Conservation (phyloP, 92 coral and sea anemone genomes). For the Virgularia gustaviana region DNA sequence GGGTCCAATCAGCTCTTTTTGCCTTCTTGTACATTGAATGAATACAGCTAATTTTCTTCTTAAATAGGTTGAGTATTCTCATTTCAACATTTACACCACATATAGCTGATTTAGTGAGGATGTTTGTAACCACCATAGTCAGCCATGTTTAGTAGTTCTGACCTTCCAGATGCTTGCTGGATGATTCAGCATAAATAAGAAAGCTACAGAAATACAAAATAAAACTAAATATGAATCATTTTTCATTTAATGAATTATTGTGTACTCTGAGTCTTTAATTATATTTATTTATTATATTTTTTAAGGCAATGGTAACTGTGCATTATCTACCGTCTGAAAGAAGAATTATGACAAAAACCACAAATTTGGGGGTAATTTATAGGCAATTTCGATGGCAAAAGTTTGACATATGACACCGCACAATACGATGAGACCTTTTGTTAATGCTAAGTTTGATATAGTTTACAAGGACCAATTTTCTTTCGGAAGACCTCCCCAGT, state of each 20-base stretch:
- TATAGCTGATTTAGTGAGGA: conserved; percentile 46
- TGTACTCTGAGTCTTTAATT: neutral
- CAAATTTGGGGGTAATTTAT: no score
- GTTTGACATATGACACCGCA: neutral
- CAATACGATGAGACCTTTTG: neutral
- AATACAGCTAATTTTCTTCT: conserved; percentile 19
- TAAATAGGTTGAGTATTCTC: conserved; percentile 16
- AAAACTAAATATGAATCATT: no score
- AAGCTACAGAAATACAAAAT: neutral
- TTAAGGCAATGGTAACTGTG: neutral
- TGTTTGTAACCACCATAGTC: conserved; percentile 36
- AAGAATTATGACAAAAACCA: neutral
- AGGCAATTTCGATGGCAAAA: neutral
- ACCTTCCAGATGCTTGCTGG: conserved; percentile 3
- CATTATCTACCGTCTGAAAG: neutral
- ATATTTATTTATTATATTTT: neutral
- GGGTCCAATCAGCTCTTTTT: conserved; percentile 31
- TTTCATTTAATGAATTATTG: neutral
- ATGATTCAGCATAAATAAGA: neutral
- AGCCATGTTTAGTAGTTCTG: conserved; percentile 24
- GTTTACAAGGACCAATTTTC: no score
- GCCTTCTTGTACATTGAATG: conserved; percentile 29
- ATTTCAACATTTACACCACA: conserved; percentile 32
- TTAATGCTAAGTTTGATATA: conserved; percentile 10
- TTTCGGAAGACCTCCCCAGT: no score